phyloP scores from a whole-genome alignment of 2,888 invertebrate species.

The Spodoptera exigua region DNA sequence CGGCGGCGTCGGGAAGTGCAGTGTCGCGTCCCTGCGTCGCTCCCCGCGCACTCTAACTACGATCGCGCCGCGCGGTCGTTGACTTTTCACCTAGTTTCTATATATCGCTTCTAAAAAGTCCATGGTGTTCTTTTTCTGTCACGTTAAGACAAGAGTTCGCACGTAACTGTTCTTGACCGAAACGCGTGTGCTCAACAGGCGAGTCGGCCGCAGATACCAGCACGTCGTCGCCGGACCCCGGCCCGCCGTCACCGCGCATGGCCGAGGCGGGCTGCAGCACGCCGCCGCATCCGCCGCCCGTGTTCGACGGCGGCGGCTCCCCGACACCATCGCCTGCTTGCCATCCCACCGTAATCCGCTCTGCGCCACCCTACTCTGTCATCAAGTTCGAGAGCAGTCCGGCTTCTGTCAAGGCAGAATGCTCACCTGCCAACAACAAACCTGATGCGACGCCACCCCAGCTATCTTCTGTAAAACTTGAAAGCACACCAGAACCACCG shows the following conservation, averaged over 20 bases:
- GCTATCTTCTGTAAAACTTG: constrained; percentile 86
- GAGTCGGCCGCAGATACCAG: constrained; percentile 98
- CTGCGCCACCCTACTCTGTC: constrained; percentile 89
- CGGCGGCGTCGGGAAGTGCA: constrained; percentile 89
- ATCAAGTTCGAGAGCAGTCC: constrained; percentile 89
- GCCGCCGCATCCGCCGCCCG: constrained; percentile 89
- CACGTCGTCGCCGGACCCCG: constrained; percentile 96
- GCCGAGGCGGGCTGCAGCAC: constrained; percentile 91
- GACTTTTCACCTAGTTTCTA: constrained; percentile 89
- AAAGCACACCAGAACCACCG: constrained; percentile 73
- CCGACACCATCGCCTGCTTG: constrained; percentile 81
- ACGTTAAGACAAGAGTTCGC: constrained; percentile 63
- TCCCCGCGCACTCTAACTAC: constrained; percentile 82
- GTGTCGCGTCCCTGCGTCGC: constrained; percentile 88
- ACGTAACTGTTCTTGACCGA: constrained; percentile 73
- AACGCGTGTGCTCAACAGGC: constrained; percentile 88
- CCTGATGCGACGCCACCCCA: constrained; percentile 74
- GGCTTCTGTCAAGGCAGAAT: constrained; percentile 76
- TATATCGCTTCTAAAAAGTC: constrained; percentile 82
- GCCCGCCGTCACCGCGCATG: constrained; percentile 95
- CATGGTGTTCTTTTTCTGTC: constrained; percentile 79
- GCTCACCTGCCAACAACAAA: constrained; percentile 71
- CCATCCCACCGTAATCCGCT: constrained; percentile 88
- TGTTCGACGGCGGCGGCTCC: constrained; percentile 86
- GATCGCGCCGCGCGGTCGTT: constrained; percentile 86